phyloP scores from a whole-genome alignment of 2,113 vertebrate species.

The Jacana jacana region DNA sequence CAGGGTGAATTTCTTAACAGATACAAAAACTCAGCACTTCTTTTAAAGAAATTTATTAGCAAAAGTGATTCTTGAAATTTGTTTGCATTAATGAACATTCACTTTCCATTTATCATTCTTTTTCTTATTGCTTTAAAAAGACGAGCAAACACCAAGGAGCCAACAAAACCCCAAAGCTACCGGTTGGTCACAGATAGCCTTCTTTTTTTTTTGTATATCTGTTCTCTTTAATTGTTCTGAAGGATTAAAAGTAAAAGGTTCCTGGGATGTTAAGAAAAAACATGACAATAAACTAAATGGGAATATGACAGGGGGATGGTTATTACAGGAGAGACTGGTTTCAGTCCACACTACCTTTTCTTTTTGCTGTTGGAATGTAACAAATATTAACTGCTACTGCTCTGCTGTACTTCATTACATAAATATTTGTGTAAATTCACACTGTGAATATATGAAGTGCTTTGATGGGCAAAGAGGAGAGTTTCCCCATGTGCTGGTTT shows the following conservation, averaged over 20 bases:
- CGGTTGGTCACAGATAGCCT: background rate
- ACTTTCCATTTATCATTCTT: background rate
- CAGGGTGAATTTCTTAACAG: background rate
- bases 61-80: background rate
- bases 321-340: background rate
- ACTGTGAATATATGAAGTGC: constrained; percentile 46
- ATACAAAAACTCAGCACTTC: background rate
- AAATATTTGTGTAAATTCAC: constrained; percentile 65
- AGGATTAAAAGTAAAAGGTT: background rate
- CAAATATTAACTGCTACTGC: constrained; percentile 62
- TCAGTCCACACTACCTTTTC: constrained; percentile 31
- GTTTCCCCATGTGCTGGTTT: background rate
- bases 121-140: background rate
- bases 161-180: background rate
- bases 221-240: background rate
- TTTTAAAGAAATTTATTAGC: background rate
- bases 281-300: background rate
- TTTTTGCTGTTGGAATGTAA: constrained; percentile 39
- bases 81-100: background rate
- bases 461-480: constrained; percentile 23
- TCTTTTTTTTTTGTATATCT: constrained; percentile 18
- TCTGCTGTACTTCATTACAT: constrained; percentile 36
- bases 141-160: background rate
- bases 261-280: background rate
- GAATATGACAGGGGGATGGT: background rate